These are phyloP conservation scores for Chrysomela aeneicollis DNA, from an alignment of 2,888 invertebrate species.

Conservation along the genomic window DNA sequence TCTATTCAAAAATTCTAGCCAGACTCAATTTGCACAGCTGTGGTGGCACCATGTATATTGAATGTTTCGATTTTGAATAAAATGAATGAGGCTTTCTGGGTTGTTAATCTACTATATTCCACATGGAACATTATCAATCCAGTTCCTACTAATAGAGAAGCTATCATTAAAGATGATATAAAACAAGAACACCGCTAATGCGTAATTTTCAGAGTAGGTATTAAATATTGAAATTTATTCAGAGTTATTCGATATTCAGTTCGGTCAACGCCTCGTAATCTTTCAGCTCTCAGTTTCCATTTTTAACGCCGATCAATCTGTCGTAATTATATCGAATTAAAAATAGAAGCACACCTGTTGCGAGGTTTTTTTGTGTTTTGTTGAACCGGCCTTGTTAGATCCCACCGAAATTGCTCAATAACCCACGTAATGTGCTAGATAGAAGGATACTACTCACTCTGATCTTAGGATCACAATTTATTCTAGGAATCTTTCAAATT, in stretches of 20 bases:
- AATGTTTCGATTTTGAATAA: too few relatives aligned
- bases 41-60: too few relatives aligned
- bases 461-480: too few relatives aligned
- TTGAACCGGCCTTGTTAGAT: constrained; percentile 12
- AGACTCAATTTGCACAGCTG: too few relatives aligned
- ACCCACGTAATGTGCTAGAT: too few relatives aligned
- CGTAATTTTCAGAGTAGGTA: constrained; percentile 43
- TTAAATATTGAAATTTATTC: constrained; percentile 53
- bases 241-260: constrained; percentile 51
- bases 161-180: constrained; percentile 27
- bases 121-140: too few relatives aligned
- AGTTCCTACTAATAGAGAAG: constrained; percentile 14
- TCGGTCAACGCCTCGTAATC: constrained; percentile 52
- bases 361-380: constrained; percentile 15
- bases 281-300: constrained; percentile 45
- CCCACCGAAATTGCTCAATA: constrained; percentile 23
- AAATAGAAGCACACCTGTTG: constrained; percentile 33
- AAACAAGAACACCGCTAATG: constrained; percentile 48
- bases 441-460: too few relatives aligned
- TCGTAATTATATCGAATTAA: constrained; percentile 43
- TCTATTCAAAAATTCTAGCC: too few relatives aligned
- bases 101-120: too few relatives aligned
- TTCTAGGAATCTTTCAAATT: too few relatives aligned
- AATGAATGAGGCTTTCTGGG: too few relatives aligned
- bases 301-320: constrained; percentile 51